These are phyloP conservation scores for Semnornis frantzii DNA, from an alignment of 2,113 vertebrate species.

Conservation along the genomic window DNA sequence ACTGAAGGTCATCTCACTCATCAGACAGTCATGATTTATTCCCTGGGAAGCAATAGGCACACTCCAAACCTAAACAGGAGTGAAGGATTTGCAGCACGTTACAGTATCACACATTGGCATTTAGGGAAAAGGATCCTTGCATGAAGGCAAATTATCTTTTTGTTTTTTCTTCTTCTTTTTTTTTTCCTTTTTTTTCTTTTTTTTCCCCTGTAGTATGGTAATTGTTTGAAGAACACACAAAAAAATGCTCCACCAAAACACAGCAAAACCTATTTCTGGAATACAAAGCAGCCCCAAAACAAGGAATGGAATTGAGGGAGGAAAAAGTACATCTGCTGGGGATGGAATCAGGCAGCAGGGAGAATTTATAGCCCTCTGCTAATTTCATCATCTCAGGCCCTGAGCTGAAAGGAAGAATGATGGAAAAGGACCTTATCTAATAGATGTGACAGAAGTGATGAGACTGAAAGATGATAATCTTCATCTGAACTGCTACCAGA, in stretches of 20 bases:
- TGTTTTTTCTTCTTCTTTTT: too few species aligned
- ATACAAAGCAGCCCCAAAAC: background rate
- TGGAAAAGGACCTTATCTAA: background rate
- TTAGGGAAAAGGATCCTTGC: background rate
- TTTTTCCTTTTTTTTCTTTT: background rate
- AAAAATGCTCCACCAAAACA: background rate
- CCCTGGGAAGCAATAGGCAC: background rate
- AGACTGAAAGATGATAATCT: background rate
- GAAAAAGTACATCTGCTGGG: background rate
- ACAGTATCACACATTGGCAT: background rate
- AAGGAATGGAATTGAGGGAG: background rate
- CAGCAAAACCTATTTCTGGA: background rate
- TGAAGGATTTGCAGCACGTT: constrained; percentile 17
- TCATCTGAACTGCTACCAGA: background rate
- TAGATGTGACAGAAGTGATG: background rate
- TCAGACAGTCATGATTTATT: constrained; percentile 30
- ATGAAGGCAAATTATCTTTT: background rate
- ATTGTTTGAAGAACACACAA: background rate
- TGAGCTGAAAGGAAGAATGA: background rate
- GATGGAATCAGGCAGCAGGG: background rate
- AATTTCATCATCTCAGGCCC: background rate
- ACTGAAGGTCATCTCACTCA: constrained; percentile 7
- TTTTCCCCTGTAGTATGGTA: background rate
- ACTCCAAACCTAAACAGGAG: constrained; percentile 29
- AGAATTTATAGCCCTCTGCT: constrained; percentile 31